phyloP scores from a whole-genome alignment of 1,140 invertebrate species.

The Neodiprion virginianus region DNA sequence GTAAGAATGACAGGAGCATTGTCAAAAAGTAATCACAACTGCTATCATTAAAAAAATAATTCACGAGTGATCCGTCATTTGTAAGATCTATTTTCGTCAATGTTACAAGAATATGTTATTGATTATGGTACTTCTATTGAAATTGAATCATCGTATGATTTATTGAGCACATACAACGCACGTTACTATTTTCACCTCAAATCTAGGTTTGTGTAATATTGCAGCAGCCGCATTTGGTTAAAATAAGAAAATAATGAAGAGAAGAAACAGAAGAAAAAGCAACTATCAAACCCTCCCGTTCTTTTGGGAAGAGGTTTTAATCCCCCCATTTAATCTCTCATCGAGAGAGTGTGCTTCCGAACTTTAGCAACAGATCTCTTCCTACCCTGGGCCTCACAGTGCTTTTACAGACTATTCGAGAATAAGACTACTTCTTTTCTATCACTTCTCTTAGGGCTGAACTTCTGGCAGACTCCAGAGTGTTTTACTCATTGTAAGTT shows the following conservation, averaged over 20 bases:
- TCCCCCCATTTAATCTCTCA: constrained; percentile 44
- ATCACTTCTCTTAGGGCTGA: background rate
- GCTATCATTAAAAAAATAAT: no score
- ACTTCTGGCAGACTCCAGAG: no score
- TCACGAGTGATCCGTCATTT: no score
- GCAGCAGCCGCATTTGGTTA: constrained; percentile 10
- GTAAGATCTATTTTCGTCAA: no score
- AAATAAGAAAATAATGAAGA: constrained; percentile 39
- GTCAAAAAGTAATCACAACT: no score
- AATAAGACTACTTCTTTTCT: constrained; percentile 30
- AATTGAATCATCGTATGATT: no score
- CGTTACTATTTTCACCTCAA: background rate
- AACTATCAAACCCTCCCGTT: constrained; percentile 28
- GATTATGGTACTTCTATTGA: no score
- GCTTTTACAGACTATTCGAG: constrained; percentile 13
- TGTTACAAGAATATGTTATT: no score
- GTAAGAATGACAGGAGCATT: no score
- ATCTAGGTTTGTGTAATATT: no score
- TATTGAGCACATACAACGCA: background rate
- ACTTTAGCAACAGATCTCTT: background rate
- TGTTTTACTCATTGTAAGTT: background rate
- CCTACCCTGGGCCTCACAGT: constrained; percentile 21
- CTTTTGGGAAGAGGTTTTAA: constrained; percentile 28
- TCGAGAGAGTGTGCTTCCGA: constrained; percentile 36
- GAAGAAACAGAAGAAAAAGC: constrained; percentile 11